A percentile compares a stretch with the other conserved stretches of the same genome.
phyloP scores from a whole-genome alignment of 1,140 invertebrate species.

The Cydia strobilella region DNA sequence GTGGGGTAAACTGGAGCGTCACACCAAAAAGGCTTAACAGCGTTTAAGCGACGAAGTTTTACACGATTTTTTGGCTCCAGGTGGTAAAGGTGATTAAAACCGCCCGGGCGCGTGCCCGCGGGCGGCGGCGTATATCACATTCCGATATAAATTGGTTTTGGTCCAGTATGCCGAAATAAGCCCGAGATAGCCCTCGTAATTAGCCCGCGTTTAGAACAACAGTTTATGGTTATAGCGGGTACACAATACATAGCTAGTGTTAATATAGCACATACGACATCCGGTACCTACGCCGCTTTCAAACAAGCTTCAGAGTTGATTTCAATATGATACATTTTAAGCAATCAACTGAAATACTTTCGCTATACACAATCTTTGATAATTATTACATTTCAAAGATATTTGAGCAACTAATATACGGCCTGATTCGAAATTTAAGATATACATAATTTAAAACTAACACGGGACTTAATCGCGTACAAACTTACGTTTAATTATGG shows the following conservation, averaged over 20 bases:
- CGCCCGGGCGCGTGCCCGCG: constrained; percentile 60
- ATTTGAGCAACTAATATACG: too few relatives aligned
- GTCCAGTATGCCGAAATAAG: constrained; percentile 63
- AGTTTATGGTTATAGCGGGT: constrained; percentile 34
- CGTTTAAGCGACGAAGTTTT: background rate
- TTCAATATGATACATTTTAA: too few relatives aligned
- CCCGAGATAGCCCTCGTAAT: constrained; percentile 46
- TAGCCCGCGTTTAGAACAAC: constrained; percentile 46
- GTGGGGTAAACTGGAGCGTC: background rate
- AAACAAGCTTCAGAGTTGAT: too few relatives aligned
- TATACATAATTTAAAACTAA: too few relatives aligned
- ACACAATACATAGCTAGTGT: background rate
- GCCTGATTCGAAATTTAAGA: too few relatives aligned
- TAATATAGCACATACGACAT: background rate
- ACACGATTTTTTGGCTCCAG: constrained; percentile 28
- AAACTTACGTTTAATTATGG: too few relatives aligned
- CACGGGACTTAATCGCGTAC: too few relatives aligned
- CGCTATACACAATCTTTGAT: too few relatives aligned
- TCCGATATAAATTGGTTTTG: constrained; percentile 78
- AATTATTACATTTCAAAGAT: too few relatives aligned
- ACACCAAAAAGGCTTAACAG: constrained; percentile 12
- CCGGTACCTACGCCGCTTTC: background rate
- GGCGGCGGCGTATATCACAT: constrained; percentile 74
- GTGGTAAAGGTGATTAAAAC: constrained; percentile 71
- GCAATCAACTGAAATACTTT: too few relatives aligned